phyloP scores from a whole-genome alignment of 2,888 invertebrate species.

The Busseola fusca region DNA sequence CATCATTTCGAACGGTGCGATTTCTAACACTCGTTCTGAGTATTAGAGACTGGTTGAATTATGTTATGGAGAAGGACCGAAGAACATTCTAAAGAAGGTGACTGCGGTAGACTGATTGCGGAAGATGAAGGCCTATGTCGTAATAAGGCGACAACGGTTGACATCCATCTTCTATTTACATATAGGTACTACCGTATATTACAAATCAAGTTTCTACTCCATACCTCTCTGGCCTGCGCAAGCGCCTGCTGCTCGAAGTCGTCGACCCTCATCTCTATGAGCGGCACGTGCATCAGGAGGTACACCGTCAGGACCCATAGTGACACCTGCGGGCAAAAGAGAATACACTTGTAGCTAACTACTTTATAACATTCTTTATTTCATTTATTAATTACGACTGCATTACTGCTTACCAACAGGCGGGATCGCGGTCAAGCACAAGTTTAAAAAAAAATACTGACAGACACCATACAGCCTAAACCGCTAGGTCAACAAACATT shows the following conservation, averaged over 20 bases:
- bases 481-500: too few relatives aligned
- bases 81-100: too few relatives aligned
- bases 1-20: not conserved
- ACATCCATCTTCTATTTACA: not conserved
- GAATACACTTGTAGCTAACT: constrained; percentile 18
- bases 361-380: not conserved
- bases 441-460: too few relatives aligned
- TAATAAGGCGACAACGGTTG: too few relatives aligned
- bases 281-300: constrained; percentile 73
- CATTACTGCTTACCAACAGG: too few relatives aligned
- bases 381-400: too few relatives aligned
- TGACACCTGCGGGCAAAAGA: constrained; percentile 68
- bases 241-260: constrained; percentile 76
- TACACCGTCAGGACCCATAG: constrained; percentile 77
- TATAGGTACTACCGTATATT: not conserved
- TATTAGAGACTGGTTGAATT: not conserved
- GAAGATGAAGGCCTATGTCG: too few relatives aligned
- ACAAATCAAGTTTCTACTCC: constrained; percentile 1
- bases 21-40: not conserved
- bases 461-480: too few relatives aligned
- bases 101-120: too few relatives aligned
- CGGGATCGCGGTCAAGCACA: too few relatives aligned
- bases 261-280: constrained; percentile 82
- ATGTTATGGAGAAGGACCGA: too few relatives aligned
- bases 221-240: constrained; percentile 73